Percentiles rank a stretch among this genome's conserved stretches.
Conservation (phyloP, 1,140 invertebrate genomes). For the Conopomorpha cramerella region DNA sequence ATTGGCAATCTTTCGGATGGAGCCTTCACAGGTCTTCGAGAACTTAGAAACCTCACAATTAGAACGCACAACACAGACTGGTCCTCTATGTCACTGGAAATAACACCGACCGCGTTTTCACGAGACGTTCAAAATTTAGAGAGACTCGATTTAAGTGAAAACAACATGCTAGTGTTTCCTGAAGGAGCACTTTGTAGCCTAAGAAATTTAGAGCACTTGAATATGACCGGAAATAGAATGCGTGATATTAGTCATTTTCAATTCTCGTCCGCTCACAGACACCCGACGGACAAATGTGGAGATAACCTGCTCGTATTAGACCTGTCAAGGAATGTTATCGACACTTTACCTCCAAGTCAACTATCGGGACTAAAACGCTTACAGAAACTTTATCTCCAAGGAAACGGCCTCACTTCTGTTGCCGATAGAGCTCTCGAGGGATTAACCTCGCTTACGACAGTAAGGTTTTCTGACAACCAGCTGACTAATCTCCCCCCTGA, state of each 20-base stretch:
- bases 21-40: constrained; percentile 78
- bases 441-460: constrained; percentile 72
- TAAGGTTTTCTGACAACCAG: constrained; percentile 83
- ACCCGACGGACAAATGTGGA: constrained; percentile 70
- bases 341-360: constrained; percentile 74
- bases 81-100: constrained; percentile 82
- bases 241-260: constrained; percentile 77
- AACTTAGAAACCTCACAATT: constrained; percentile 82
- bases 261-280: constrained; percentile 67
- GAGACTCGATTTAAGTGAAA: constrained; percentile 82
- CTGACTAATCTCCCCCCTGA: constrained; percentile 81
- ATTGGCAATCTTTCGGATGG: constrained; percentile 85
- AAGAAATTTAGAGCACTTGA: constrained; percentile 75
- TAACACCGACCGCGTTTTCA: constrained; percentile 75
- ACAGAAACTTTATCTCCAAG: constrained; percentile 68
- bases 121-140: constrained; percentile 75
- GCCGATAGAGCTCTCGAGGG: constrained; percentile 83
- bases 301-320: constrained; percentile 76
- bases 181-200: constrained; percentile 82
- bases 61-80: constrained; percentile 88
- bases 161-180: constrained; percentile 86
- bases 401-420: constrained; percentile 75
- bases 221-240: constrained; percentile 81
- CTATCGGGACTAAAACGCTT: constrained; percentile 72
- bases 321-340: constrained; percentile 82